Base-by-base conservation (phyloP, 2,113 vertebrate species). In the Actinemys pallida region DNA sequence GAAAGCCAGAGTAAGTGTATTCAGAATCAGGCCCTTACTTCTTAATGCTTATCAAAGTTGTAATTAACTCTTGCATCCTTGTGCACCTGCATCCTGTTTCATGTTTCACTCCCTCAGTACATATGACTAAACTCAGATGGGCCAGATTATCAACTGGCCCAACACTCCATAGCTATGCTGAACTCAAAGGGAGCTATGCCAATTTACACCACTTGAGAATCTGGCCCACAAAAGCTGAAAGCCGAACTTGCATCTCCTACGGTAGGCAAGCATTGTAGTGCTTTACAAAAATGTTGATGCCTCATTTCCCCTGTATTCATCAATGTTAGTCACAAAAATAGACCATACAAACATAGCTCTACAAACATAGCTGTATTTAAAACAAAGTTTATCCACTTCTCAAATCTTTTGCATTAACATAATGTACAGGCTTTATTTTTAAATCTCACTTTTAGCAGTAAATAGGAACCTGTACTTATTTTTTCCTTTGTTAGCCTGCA, bases 291-390 rank as follows among this genome's bases (percentile, higher is more conserved):
- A 14, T 88, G 84, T 65, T 84, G 82, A 88, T 89, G 59, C 90
- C 81, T 92, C 65, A 69, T 92, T 95, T 85, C 89, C 86, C 85
- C 88, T 83, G 75, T 75, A 93, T 59, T 92, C 87, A 22, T 92
- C 87, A 83, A 25, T 90, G 80, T 72, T 78, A 56, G 81, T 96
- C 84, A 88, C 90, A 57, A 84, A 93, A 95, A 56, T 39, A 79
- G 39, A 84, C 83, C 84, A 96, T 88, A 54, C 8, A 54, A 54
- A 53, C 54, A 22, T 27, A 52, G 88, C 82, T 83, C 31, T 88
- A 54, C 8, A 54, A 54, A 53, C 54, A 22, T 27, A 52, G 88
- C 82, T 83, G 39, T 90, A 27, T 88, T 91, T 56, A 35, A 89
- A 59, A 83, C 75, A 88, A 54, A 49, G 39, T 31, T 50, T n/a